Percentiles rank a stretch among this genome's conserved stretches.
Evolutionary conservation across 2,888 invertebrate species (phyloP).

Genomic region (Hydrotaea cyrtoneurina): DNA sequence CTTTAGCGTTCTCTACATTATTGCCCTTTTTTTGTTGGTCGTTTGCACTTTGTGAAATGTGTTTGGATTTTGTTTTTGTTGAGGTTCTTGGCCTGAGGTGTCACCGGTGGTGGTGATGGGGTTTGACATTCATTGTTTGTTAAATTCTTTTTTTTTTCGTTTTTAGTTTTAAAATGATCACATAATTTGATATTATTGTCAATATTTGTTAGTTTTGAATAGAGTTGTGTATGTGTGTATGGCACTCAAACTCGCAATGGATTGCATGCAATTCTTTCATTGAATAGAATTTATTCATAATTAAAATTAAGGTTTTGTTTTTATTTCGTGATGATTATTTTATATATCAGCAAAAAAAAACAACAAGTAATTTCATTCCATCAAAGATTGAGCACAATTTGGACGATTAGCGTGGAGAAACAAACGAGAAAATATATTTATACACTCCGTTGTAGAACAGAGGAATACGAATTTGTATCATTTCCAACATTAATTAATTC

Average conservation of each 20-base stretch:
- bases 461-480: too few species aligned
- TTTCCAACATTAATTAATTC: too few species aligned
- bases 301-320: slow-evolving; percentile 27
- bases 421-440: too few species aligned
- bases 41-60: slow-evolving; percentile 10
- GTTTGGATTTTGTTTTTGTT: slow-evolving; percentile 2
- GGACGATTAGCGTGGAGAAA: neutral
- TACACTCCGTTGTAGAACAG: too few species aligned
- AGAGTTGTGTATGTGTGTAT: too few species aligned
- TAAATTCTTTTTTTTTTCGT: neutral
- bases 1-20: neutral
- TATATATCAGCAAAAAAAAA: neutral
- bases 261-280: slow-evolving; percentile 65
- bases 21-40: slow-evolving; percentile 19
- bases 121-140: neutral
- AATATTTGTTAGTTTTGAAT: slow-evolving; percentile 21
- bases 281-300: slow-evolving; percentile 32
- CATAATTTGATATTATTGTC: slow-evolving; percentile 63
- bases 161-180: slow-evolving; percentile 46
- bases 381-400: neutral
- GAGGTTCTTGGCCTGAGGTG: slow-evolving; percentile 47
- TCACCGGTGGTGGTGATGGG: slow-evolving; percentile 22
- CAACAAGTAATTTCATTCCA: too few species aligned
- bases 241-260: slow-evolving; percentile 35
- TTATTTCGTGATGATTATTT: neutral